Base-by-base conservation (phyloP, 2,888 invertebrate genomes). In the Julus scandinavius region DNA sequence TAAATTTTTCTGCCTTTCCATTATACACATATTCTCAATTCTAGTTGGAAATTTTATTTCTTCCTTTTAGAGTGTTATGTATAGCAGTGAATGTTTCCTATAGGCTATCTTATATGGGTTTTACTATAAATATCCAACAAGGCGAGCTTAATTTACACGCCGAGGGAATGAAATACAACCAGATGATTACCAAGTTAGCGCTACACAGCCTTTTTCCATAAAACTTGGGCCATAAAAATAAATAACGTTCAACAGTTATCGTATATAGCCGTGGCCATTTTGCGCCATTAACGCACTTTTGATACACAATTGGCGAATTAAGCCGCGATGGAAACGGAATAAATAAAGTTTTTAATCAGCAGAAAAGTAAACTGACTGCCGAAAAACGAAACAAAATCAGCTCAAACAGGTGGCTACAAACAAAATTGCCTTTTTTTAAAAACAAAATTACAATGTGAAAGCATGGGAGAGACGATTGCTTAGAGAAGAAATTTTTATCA, bases 1-100 rank as follows among this genome's bases (percentile, higher is more conserved):
- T 85, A 85, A 85, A 85, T 85, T 85, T 85, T 85, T 85, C 29
- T 85, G 85, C 50, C 50, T 85, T 29, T 85, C 49, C 85, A 85
- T 49, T 85, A 85, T n/a, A 80, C 80, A n/a, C 63, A 85, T 49
- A 85, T 85, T 50, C 85, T 85, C 85, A 85, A 85, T 85, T 85
- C 85, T 49, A 85, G n/a, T 85, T n/a, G 49, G 85, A 85, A 49
- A 85, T 85, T 85, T 85, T 85, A 85, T 85, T 85, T 85, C 85
- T 85, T 80, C 80, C 80, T 40, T 80, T 80, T 80, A 80, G 38
- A 80, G 80, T 80, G 80, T 80, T 80, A 80, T 80, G 80, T 80
- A 15, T 29, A 80, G 80, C n/a, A 63, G 58, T 17, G 58, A n/a
- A n/a, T 63, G n/a, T n/a, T n/a, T 15, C 2, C 20, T 80, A 38